These are phyloP conservation scores for Latheticus oryzae DNA, from an alignment of 2,888 invertebrate genomes.

Conservation along the genomic window DNA sequence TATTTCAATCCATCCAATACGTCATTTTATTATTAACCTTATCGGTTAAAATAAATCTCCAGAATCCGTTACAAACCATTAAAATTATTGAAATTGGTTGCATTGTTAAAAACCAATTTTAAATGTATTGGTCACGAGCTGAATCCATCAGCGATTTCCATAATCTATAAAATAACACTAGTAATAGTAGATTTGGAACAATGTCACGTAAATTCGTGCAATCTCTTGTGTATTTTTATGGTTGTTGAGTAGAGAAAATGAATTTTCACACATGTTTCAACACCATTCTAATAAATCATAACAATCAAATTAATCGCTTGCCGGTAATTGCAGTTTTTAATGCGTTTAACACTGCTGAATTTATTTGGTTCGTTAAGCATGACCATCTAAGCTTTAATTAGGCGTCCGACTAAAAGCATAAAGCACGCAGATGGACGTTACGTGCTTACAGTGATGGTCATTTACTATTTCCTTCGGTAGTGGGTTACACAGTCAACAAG, in stretches of 20 bases:
- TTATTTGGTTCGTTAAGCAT: conserved; percentile 58
- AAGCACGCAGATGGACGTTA: conserved; percentile 41
- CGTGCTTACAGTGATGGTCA: conserved; percentile 39
- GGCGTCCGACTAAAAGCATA: conserved; percentile 45
- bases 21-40: conserved; percentile 24
- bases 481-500: conserved; percentile 27
- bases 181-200: conserved; percentile 33
- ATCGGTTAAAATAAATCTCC: too few relatives aligned
- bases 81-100: conserved; percentile 21
- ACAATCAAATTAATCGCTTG: conserved; percentile 42
- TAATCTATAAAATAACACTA: conserved; percentile 25
- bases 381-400: conserved; percentile 58
- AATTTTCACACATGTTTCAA: conserved; percentile 41
- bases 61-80: conserved; percentile 18
- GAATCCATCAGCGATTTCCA: conserved; percentile 21
- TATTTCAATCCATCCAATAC: conserved; percentile 7
- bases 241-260: conserved; percentile 24
- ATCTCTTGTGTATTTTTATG: conserved; percentile 20
- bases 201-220: conserved; percentile 30
- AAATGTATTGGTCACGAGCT: conserved; percentile 36
- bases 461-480: conserved; percentile 36
- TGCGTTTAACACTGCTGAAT: conserved; percentile 49
- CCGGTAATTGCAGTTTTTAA: conserved; percentile 43
- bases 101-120: conserved; percentile 24
- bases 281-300: conserved; percentile 45